Conservation (phyloP, 2,888 invertebrate species). For the Caenorhabditis wallacei region DNA sequence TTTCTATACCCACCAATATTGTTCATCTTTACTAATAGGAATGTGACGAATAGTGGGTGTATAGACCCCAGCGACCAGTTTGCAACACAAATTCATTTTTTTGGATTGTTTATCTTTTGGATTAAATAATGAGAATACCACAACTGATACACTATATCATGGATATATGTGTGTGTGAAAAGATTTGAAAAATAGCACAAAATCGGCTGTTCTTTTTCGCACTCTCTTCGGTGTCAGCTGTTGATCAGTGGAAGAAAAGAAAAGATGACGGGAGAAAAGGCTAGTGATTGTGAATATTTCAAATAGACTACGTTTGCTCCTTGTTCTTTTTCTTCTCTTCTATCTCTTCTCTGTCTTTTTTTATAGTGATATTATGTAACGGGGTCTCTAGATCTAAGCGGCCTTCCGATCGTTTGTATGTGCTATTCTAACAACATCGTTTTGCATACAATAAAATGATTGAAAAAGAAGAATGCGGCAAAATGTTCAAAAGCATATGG, state of each 20-base stretch:
- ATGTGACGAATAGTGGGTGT: constrained; percentile 69
- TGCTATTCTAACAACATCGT: constrained; percentile 22
- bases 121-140: constrained; percentile 45
- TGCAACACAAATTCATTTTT: constrained; percentile 65
- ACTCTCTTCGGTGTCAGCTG: constrained; percentile 62
- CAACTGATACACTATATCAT: constrained; percentile 59
- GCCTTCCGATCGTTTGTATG: constrained; percentile 10
- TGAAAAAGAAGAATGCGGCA: constrained; percentile 52
- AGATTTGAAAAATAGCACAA: constrained; percentile 60
- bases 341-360: constrained; percentile 42
- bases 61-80: constrained; percentile 62
- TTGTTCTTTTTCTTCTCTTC: constrained; percentile 26
- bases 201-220: constrained; percentile 62
- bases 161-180: constrained; percentile 58
- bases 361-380: constrained; percentile 58
- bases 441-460: constrained; percentile 50
- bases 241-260: constrained; percentile 50
- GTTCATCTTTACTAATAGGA: constrained; percentile 78
- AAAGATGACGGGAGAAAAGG: constrained; percentile 32
- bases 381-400: constrained; percentile 20
- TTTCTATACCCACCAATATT: constrained; percentile 74
- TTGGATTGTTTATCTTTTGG: constrained; percentile 6
- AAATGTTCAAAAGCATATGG: constrained; percentile 61
- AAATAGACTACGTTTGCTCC: constrained; percentile 40
- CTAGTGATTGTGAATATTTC: constrained; percentile 63